Base-by-base conservation (phyloP, 2,797 vertebrate species). In the Melanotaenia boesemani region DNA sequence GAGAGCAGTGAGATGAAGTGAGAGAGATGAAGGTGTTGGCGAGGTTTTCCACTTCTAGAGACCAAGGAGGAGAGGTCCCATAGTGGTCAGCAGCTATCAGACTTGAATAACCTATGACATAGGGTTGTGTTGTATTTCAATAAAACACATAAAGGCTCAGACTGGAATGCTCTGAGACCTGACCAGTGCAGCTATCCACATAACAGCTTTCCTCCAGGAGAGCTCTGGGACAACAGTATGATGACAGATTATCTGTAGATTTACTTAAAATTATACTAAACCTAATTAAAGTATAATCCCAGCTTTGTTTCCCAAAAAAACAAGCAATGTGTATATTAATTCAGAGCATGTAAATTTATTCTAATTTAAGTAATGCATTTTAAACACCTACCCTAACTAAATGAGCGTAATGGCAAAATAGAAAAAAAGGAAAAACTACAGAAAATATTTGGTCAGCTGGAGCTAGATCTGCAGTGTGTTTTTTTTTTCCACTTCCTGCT, bases 121-220 rank as follows among this genome's bases (percentile, higher is more conserved):
- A 24, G 28, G 24, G 28, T 76, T 62, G 62, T 22, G 37, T 81
- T 57, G 71, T 69, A 74, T 90, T 89, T 58, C 76, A 79, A 71
- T 58, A 65, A 66, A 70, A 59, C 32, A 59, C 5, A 59, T 70
- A 68, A 54, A 48, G 16, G 28, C 37, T 56, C 18, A 37, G 36
- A 9, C 10, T 0, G 18, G 12, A 58, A 71, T 9, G 70, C 18
- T 30, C 30, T n/a, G 46, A 75, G 54, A 56, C 54, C 24, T 48
- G 61, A 71, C 48, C 63, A 62, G 24, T 7, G 15, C 28, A 16
- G 1, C 10, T 32, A 18, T 52, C 15, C 58, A 60, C 28, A 57
- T 9, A 71, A 54, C 63, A 68, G 28, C 24, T 26, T 13, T 11
- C 6, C 16, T 73, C 55, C 1, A 24, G 28, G 13, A 57, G 22